These are phyloP conservation scores for Drosophila sordidula DNA, from an alignment of 2,888 invertebrate species.

Conservation along the genomic window DNA sequence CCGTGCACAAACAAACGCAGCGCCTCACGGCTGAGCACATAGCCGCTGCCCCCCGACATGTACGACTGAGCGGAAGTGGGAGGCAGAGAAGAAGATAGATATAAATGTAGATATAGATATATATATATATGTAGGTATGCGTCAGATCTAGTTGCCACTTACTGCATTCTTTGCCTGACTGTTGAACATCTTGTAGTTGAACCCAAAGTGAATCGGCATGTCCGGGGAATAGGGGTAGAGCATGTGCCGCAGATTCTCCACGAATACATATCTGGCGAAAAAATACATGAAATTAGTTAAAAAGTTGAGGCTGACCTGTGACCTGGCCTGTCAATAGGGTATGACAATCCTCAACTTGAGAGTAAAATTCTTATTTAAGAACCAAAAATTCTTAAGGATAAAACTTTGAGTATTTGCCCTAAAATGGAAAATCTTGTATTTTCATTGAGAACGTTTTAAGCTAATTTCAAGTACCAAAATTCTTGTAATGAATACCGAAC, in stretches of 20 bases:
- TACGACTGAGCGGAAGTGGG: conserved; percentile 87
- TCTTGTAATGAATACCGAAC: no score
- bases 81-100: not conserved
- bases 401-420: no score
- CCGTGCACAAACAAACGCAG: conserved; percentile 90
- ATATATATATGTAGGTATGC: no score
- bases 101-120: no score
- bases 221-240: conserved; percentile 89
- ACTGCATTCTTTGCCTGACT: conserved; percentile 51
- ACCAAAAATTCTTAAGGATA: no score
- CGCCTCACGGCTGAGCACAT: conserved; percentile 93
- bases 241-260: conserved; percentile 97
- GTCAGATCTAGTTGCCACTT: conserved; percentile 85
- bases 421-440: no score
- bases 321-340: no score
- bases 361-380: not conserved
- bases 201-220: conserved; percentile 94
- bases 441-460: no score
- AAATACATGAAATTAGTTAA: no score
- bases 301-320: no score
- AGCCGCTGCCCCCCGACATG: conserved; percentile 96
- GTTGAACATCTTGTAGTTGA: conserved; percentile 91
- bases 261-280: conserved; percentile 86
- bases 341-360: not conserved
- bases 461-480: no score